Conservation (phyloP, 2,888 invertebrate species). For the Thelaira solivaga region DNA sequence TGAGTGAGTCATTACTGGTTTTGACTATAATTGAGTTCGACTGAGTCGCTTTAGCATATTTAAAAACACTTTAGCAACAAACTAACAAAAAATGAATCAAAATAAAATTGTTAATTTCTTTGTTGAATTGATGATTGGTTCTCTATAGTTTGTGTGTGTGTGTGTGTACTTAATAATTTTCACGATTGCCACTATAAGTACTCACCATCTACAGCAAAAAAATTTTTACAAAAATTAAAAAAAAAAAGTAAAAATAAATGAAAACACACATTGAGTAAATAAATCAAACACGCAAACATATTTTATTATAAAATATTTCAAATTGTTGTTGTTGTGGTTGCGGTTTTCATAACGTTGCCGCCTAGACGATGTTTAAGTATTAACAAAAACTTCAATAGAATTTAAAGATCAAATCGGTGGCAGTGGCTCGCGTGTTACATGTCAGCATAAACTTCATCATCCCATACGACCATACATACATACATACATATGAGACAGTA, state of each 20-base stretch:
- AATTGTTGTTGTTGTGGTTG: constrained; percentile 32
- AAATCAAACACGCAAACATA: constrained; percentile 50
- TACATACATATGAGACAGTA: not conserved
- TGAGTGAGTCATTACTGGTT: too few species aligned
- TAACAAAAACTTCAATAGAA: constrained; percentile 57
- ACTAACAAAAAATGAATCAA: not conserved
- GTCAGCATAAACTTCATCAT: constrained; percentile 67
- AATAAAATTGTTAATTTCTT: constrained; percentile 23
- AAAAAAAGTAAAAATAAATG: constrained; percentile 26
- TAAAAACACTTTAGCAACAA: not conserved
- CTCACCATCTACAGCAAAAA: constrained; percentile 26
- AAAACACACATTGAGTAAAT: constrained; percentile 24
- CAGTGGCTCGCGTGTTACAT: constrained; percentile 72
- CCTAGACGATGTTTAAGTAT: constrained; percentile 57
- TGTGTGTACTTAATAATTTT: constrained; percentile 33
- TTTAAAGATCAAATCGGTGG: constrained; percentile 54
- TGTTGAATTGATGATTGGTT: constrained; percentile 29
- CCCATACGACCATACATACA: not conserved
- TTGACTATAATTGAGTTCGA: too few species aligned
- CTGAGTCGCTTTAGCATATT: too few species aligned
- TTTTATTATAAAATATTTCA: constrained; percentile 32
- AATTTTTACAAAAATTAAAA: not conserved
- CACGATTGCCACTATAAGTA: constrained; percentile 48
- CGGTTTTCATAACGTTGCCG: constrained; percentile 50
- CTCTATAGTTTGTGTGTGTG: constrained; percentile 4